Percentiles rank a stretch among this genome's conserved stretches.
Conservation (phyloP, 2,113 vertebrate genomes). For the Plecturocebus donacophilus region DNA sequence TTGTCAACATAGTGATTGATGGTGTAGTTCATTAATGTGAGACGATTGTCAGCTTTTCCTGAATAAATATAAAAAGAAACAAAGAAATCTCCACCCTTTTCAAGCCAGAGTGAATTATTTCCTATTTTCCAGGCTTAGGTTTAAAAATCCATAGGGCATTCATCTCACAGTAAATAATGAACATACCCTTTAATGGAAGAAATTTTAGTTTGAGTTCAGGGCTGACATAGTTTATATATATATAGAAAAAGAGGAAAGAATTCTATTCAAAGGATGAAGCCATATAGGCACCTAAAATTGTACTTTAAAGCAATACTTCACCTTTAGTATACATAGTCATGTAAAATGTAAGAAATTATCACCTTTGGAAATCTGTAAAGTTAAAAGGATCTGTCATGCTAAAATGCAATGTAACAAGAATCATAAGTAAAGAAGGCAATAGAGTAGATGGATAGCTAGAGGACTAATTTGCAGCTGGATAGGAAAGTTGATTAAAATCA, state of each 20-base stretch:
- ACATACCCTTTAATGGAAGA: slow-evolving; percentile 81
- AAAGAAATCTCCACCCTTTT: slow-evolving; percentile 94
- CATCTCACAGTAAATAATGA: slow-evolving; percentile 80
- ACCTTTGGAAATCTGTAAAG: slow-evolving; percentile 73
- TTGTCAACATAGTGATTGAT: slow-evolving; percentile 98
- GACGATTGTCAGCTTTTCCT: slow-evolving; percentile 98
- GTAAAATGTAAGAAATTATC: slow-evolving; percentile 76
- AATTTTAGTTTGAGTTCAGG: slow-evolving; percentile 76
- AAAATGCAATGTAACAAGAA: slow-evolving; percentile 68
- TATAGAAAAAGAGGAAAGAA: slow-evolving; percentile 59
- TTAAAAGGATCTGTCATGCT: slow-evolving; percentile 69
- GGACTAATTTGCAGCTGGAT: slow-evolving; percentile 70
- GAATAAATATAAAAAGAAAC: slow-evolving; percentile 99
- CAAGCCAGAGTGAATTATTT: slow-evolving; percentile 90
- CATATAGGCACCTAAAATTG: slow-evolving; percentile 40
- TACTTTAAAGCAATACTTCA: slow-evolving; percentile 74
- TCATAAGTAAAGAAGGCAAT: slow-evolving; percentile 63
- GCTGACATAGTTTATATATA: slow-evolving; percentile 59
- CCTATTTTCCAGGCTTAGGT: slow-evolving; percentile 88
- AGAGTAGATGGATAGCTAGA: slow-evolving; percentile 64
- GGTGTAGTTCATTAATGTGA: slow-evolving; percentile 97
- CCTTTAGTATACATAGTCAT: slow-evolving; percentile 70
- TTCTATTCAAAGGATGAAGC: slow-evolving; percentile 65
- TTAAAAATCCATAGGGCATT: slow-evolving; percentile 82
- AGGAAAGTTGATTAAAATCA: slow-evolving; percentile 63